A percentile compares a stretch with the other conserved stretches of the same genome.
Conservation (phyloP, 2,113 vertebrate species). For the Cisticola juncidis region DNA sequence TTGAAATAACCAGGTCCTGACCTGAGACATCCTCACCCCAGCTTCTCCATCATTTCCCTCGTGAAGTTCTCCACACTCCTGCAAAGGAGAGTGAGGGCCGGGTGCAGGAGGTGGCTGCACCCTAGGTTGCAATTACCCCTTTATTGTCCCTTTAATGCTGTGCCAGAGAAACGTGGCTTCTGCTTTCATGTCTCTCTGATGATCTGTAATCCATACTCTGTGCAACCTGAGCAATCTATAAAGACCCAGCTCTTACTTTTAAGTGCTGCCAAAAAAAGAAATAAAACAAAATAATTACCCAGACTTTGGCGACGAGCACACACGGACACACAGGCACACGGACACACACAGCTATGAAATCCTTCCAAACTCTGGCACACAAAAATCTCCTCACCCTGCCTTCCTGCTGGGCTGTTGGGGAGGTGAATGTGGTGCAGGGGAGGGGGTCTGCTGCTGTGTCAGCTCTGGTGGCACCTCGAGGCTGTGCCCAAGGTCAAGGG, state of each 20-base stretch:
- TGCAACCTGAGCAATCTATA: constrained; percentile 61
- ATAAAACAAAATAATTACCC: constrained; percentile 46
- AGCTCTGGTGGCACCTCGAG: background rate
- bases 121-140: constrained; percentile 42
- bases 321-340: background rate
- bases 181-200: constrained; percentile 56
- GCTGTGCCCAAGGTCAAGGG: background rate
- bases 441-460: background rate
- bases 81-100: background rate
- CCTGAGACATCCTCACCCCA: background rate
- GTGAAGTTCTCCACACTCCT: background rate
- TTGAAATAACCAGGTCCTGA: constrained; percentile 45
- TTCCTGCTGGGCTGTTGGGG: background rate
- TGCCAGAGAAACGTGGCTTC: constrained; percentile 43
- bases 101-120: background rate
- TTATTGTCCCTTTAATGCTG: constrained; percentile 52
- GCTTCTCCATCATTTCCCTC: background rate
- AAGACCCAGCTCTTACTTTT: constrained; percentile 53
- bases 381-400: background rate
- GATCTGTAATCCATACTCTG: constrained; percentile 46
- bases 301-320: background rate
- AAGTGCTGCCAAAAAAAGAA: constrained; percentile 57
- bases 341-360: background rate
- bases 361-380: background rate
- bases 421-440: background rate